phyloP scores from a whole-genome alignment of 1,140 invertebrate species.

The Ylistrum balloti region DNA sequence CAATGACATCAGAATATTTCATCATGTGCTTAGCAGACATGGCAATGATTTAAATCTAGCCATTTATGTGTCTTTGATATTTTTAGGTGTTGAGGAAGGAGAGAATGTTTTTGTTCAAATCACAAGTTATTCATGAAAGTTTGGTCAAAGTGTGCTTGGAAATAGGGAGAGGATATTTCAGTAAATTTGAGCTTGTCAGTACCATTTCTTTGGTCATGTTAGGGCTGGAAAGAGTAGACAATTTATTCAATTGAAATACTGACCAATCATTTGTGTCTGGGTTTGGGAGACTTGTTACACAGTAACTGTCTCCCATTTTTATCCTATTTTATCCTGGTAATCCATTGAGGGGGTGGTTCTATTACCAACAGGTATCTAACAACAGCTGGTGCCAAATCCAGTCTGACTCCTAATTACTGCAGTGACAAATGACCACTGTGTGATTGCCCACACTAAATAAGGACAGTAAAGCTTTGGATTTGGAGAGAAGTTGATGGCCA shows the following conservation, averaged over 20 bases:
- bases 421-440: constrained; percentile 17
- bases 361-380: constrained; percentile 13
- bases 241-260: background rate
- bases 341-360: background rate
- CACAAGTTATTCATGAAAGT: too few relatives aligned
- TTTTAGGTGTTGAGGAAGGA: too few relatives aligned
- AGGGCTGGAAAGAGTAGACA: background rate
- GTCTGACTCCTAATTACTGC: background rate
- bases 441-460: too few relatives aligned
- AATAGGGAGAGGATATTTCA: too few relatives aligned
- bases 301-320: background rate
- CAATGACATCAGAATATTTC: too few relatives aligned
- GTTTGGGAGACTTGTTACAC: background rate
- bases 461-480: too few relatives aligned
- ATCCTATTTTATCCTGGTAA: background rate
- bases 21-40: too few relatives aligned
- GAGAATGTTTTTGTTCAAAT: too few relatives aligned
- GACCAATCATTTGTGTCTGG: background rate
- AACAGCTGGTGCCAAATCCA: background rate
- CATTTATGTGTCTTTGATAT: too few relatives aligned
- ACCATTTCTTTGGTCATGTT: background rate
- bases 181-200: background rate
- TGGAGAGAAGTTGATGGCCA: too few relatives aligned
- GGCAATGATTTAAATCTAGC: too few relatives aligned
- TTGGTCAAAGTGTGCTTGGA: too few relatives aligned